Evolutionary conservation across 2,888 invertebrate species (phyloP).

Genomic region (Netelia fuscicornis): DNA sequence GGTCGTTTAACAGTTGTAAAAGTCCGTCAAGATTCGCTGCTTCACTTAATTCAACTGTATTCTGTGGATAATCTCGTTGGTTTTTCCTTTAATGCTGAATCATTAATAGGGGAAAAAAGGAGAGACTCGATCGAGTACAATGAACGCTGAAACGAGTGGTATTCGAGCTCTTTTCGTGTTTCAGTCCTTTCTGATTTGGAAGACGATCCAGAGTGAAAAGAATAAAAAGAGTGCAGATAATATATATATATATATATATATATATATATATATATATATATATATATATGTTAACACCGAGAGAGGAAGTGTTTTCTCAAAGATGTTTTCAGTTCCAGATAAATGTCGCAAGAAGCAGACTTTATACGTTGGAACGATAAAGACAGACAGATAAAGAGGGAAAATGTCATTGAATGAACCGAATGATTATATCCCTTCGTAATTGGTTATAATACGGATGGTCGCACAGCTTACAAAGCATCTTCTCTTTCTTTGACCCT

Average conservation of each 20-base stretch:
- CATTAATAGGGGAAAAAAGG: neutral
- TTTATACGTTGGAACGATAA: neutral
- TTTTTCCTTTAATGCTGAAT: neutral
- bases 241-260: neutral
- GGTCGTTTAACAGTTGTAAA: too few relatives aligned
- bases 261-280: neutral
- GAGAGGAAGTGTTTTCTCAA: neutral
- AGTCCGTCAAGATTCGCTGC: too few relatives aligned
- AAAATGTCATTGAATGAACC: neutral
- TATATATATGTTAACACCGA: neutral
- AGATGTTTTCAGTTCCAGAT: neutral
- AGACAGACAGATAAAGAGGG: neutral
- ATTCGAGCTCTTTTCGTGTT: neutral
- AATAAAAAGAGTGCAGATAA: neutral
- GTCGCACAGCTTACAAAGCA: constrained; percentile 1
- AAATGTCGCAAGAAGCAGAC: neutral
- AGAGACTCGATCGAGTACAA: neutral
- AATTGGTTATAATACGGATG: constrained; percentile 49
- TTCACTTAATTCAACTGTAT: too few relatives aligned
- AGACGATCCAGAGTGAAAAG: neutral
- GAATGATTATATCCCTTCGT: constrained; percentile 24
- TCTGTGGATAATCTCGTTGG: neutral
- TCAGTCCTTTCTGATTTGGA: neutral
- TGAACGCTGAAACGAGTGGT: neutral
- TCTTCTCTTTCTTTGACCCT: neutral